Conservation (phyloP, 2,113 vertebrate genomes). For the Pyrgilauda ruficollis region DNA sequence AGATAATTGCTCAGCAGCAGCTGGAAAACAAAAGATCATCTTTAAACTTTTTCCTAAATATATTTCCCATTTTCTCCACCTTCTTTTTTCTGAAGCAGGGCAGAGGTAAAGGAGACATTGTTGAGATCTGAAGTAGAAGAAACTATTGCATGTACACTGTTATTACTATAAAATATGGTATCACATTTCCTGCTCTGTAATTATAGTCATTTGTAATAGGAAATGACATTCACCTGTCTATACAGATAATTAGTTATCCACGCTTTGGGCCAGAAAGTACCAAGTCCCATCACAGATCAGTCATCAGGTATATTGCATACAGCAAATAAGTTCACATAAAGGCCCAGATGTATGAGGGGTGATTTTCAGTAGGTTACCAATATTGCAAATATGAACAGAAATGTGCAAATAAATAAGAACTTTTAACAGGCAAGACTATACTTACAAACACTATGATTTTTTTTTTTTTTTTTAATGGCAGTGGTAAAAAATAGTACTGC, state of each 20-base stretch:
- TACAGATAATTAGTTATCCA: neutral
- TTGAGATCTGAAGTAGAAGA: neutral
- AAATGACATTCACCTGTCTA: neutral
- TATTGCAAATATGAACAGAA: neutral
- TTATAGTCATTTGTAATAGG: neutral
- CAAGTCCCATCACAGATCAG: neutral
- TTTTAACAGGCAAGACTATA: neutral
- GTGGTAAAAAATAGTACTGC: neutral
- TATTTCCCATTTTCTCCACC: neutral
- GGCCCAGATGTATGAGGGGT: neutral
- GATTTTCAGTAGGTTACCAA: neutral
- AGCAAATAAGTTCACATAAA: neutral
- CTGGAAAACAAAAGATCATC: neutral
- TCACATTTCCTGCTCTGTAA: neutral
- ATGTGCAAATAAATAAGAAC: neutral
- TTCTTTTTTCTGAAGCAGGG: neutral
- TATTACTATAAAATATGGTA: neutral
- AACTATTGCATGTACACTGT: neutral
- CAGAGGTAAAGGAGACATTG: rapidly evolving
- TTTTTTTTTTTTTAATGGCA: neutral
- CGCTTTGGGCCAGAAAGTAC: neutral
- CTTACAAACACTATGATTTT: neutral
- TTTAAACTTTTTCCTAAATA: neutral
- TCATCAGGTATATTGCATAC: neutral
- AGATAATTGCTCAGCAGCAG: neutral